Evolutionary conservation across 2,888 invertebrate species (phyloP).

Genomic region (Sphecodes monilicornis): DNA sequence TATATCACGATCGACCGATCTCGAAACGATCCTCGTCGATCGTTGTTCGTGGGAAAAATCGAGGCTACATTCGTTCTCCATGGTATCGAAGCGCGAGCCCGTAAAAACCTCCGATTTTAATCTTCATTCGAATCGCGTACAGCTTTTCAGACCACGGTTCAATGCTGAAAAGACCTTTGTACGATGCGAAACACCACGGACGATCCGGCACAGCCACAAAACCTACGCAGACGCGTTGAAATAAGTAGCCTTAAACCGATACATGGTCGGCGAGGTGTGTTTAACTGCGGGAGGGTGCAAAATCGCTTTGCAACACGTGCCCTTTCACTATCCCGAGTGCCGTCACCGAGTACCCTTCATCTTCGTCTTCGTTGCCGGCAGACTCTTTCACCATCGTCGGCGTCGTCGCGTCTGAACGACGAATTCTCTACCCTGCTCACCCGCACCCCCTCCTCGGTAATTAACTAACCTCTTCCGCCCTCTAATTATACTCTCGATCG

Average conservation of each 20-base stretch:
- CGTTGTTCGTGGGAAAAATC: slow-evolving; percentile 3
- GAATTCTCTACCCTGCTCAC: slow-evolving; percentile 7
- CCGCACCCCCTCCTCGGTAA: slow-evolving; percentile 26
- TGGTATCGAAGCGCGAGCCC: slow-evolving; percentile 20
- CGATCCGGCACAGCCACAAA: slow-evolving; percentile 27
- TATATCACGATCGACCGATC: slow-evolving; percentile 6
- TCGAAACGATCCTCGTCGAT: slow-evolving; percentile 11
- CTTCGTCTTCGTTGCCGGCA: slow-evolving; percentile 43
- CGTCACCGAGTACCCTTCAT: slow-evolving; percentile 55
- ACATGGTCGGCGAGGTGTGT: slow-evolving; percentile 61
- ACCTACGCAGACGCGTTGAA: slow-evolving; percentile 38
- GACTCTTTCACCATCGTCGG: slow-evolving; percentile 49
- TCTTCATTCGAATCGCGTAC: slow-evolving; percentile 26
- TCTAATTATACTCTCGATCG: slow-evolving; percentile 45
- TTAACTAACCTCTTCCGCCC: slow-evolving; percentile 34
- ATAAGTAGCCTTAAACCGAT: slow-evolving; percentile 67
- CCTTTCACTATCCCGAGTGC: slow-evolving; percentile 52
- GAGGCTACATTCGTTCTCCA: not conserved
- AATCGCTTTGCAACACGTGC: slow-evolving; percentile 70
- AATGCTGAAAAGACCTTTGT: not conserved
- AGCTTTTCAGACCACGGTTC: slow-evolving; percentile 19
- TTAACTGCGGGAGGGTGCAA: slow-evolving; percentile 61
- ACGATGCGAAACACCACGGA: slow-evolving; percentile 14
- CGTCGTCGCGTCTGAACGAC: slow-evolving; percentile 43
- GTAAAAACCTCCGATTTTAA: slow-evolving; percentile 38